Base-by-base conservation (phyloP, 2,888 invertebrate species). In the Leucoma salicis region DNA sequence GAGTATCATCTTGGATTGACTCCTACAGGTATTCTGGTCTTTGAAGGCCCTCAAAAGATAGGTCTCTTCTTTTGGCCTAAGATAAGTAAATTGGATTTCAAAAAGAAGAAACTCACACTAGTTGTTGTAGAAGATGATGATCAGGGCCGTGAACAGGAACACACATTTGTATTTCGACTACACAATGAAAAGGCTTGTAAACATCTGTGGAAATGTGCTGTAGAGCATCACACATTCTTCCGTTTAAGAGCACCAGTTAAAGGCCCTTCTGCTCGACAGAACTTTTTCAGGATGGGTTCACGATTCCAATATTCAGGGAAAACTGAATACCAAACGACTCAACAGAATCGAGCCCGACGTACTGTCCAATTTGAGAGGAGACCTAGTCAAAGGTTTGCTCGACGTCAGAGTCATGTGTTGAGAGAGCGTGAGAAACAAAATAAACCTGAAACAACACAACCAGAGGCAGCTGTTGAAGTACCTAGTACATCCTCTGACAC, bases 21-120 rank as follows among this genome's bases (percentile, higher is more conserved):
- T 8, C 99, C 99, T 28, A 99, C 99, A 8, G 99, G 99, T 0
- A 97, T 99, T 70, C 91, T 99, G 39, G 99, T 99, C 5, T 99
- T 99, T 83, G 99, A 99, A 82, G 97, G 97, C 14, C 92, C 93
- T 39, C 96, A 97, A 75, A 99, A 99, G 89, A 99, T 99, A 64
- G 99, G 99, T 0, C 90, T 99, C 12, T 99, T 99, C 84, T 98
- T 99, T 79, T 99, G 99, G 98, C 99, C 99, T 1, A 99, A 99
- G 91, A 99, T 99, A 65, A 97, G 97, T 49, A 96, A 97, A 78
- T 87, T 99, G 39, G 98, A 99, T 83, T 99, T 99, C 75, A 98
- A 98, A 79, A 98, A 97, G 83, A 99, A 99, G 83, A 99, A 99
- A 80, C 84, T 99, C 34, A 99, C 98, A 0, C 90, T 99, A 39